Evolutionary conservation across 2,113 vertebrate genomes (phyloP), one percentile per base, ranked within the genome.

Genomic region (Erythrolamprus reginae): DNA sequence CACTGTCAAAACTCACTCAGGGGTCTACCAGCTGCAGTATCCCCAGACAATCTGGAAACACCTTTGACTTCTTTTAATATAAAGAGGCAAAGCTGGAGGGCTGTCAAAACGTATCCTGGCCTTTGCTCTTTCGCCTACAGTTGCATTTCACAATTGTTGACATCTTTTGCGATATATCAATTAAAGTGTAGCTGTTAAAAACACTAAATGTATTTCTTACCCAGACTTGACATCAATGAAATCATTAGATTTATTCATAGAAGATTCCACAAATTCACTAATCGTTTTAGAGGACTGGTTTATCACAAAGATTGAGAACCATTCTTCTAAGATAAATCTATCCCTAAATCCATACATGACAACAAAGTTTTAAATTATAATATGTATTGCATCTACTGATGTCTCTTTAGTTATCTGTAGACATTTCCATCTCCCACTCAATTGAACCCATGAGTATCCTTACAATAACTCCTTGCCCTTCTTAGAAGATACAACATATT

Each of bases 311-410:
- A 33, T 38, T 65, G 61, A 28, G 12, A 65, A 65, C 61, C 88
- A 91, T 0, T 77, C 83, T 91, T 93, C 91, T 93, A 89, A 82
- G 70, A 77, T 95, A 88, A 93, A 52, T 52, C 45, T 61, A 55
- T 84, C 17, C 24, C 28, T 86, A 10, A 17, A 10, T 42, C 15
- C 26, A 23, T 17, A 70, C 2, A 56, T 28, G 56, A 52, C 47
- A 26, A 58, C 48, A 7, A 89, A 82, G 8, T 82, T 48, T n/a
- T 55, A 56, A n/a, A 21, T 84, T 84, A 86, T 28, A 42, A 77
- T 8, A 77, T 28, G 15, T 38, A n/a, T 19, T 5, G 12, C 19
- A 85, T 48, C 47, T 50, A n/a, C n/a, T 51, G 24, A 86, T 23
- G 47, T 28, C 70, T 55, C 13, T 52, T n/a, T n/a, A 38, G 82